A percentile compares a stretch with the other conserved stretches of the same genome.
These are phyloP conservation scores for Netelia virgata DNA, from an alignment of 2,888 invertebrate genomes.

Conservation along the genomic window DNA sequence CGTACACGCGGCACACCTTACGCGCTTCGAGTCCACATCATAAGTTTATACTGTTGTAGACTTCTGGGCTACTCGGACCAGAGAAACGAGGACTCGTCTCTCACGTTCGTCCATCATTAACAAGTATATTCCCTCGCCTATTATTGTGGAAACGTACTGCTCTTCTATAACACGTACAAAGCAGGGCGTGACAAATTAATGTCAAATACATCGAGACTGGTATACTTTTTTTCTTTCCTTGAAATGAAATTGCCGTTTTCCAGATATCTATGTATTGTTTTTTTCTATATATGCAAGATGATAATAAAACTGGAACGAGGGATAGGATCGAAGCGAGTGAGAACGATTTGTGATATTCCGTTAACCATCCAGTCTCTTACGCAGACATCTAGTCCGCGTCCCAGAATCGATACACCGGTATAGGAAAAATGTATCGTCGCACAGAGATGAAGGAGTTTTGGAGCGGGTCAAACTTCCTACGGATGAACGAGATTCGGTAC, in stretches of 20 bases:
- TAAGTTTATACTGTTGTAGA: background rate
- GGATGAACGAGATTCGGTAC: too few relatives aligned
- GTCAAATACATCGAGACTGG: conserved; percentile 51
- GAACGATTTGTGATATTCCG: conserved; percentile 13
- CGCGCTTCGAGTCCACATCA: background rate
- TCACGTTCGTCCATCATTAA: conserved; percentile 34
- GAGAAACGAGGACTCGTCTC: conserved; percentile 53
- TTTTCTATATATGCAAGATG: background rate
- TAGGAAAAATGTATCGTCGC: background rate
- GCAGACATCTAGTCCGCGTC: conserved; percentile 13
- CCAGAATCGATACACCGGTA: background rate
- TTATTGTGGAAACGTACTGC: conserved; percentile 22
- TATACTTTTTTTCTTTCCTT: conserved; percentile 37
- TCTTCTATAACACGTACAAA: conserved; percentile 38
- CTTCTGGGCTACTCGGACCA: conserved; percentile 48
- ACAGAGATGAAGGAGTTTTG: background rate
- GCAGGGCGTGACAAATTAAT: conserved; percentile 66
- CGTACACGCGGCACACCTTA: conserved; percentile 7
- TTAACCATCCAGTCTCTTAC: conserved; percentile 13
- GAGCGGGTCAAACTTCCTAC: too few relatives aligned
- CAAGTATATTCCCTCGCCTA: conserved; percentile 5
- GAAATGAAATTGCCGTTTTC: background rate
- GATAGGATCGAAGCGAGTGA: background rate
- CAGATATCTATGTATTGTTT: conserved; percentile 15
- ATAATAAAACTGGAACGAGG: conserved; percentile 33